Evolutionary conservation across 2,888 invertebrate species (phyloP), one percentile per base, ranked within the genome.

Genomic region (Fabriciana adippe): DNA sequence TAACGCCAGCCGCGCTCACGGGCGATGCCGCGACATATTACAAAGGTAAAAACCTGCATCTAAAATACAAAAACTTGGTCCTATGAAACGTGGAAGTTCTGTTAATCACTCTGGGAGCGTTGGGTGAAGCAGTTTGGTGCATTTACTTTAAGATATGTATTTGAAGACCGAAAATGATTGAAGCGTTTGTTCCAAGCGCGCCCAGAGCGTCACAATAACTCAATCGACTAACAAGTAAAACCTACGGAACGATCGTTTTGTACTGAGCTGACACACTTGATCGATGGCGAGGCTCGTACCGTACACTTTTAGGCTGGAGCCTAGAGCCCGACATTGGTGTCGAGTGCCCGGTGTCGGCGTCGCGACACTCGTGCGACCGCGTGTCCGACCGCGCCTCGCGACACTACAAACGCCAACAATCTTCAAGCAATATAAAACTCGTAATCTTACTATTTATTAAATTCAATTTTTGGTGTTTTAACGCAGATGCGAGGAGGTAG

Each of bases 401-500:
- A 31, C 47, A 18, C 61, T 55, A 60, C 67, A 55, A 48, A 60
- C 67, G 55, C 48, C 55, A 61, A 56, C 55, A 65, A 65, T 47
- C 48, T 45, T 63, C 48, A 68, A 74, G 65, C 69, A 67, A 67
- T 75, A 70, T 62, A 74, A 74, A 73, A 75, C 55, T 68, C 55
- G 62, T 56, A 70, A 64, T 71, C 59, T 55, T 73, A 71, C 65
- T 73, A 74, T 75, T 61, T 74, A 73, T 73, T 76, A 74, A 75
- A 77, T 75, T 77, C 73, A 74, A 71, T 71, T 71, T 21, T 80
- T 79, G 79, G 78, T 81, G 79, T 79, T 75, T 69, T 68, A 66
- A 75, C 74, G 75, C 75, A 61, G 69, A 59, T 64, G 73, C 75
- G 74, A 71, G 73, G 81, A 80, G 81, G 79, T 79, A 81, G 76